These are phyloP conservation scores for Drosophila tani DNA, from an alignment of 1,140 invertebrate species.

Conservation along the genomic window DNA sequence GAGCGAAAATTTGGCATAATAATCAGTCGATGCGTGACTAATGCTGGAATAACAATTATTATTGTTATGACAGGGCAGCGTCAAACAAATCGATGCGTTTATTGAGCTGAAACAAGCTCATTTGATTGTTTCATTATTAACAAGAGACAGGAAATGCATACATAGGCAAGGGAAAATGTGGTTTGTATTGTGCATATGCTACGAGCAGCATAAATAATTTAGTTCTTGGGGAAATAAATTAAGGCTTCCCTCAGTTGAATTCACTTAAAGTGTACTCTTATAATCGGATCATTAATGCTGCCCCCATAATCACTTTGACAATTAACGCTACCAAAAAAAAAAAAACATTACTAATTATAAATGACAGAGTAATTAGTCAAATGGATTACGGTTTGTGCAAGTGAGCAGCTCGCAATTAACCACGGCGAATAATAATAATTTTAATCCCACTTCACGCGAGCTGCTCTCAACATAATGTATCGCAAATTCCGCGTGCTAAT, in stretches of 20 bases:
- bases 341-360: slow-evolving; percentile 21
- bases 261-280: background rate
- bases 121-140: slow-evolving; percentile 10
- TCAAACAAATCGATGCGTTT: slow-evolving; percentile 5
- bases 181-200: background rate
- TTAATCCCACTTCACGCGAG: slow-evolving; percentile 22
- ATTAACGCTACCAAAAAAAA: slow-evolving; percentile 37
- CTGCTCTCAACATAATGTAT: slow-evolving; percentile 23
- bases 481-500: slow-evolving; percentile 24
- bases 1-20: slow-evolving; percentile 3
- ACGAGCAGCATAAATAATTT: background rate
- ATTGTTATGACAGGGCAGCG: background rate
- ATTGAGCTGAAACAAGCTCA: slow-evolving; percentile 19
- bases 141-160: background rate
- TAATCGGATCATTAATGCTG: slow-evolving; percentile 18
- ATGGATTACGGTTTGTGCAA: slow-evolving; percentile 21
- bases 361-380: slow-evolving; percentile 44
- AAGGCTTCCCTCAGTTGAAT: slow-evolving; percentile 1
- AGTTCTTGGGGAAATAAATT: background rate
- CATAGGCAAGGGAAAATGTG: background rate
- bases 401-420: slow-evolving; percentile 29
- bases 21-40: slow-evolving; percentile 35
- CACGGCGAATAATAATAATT: slow-evolving; percentile 21
- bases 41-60: slow-evolving; percentile 27
- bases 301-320: slow-evolving; percentile 34